Conservation (phyloP, 2,888 invertebrate genomes). For the Didymodactylos carnosus region DNA sequence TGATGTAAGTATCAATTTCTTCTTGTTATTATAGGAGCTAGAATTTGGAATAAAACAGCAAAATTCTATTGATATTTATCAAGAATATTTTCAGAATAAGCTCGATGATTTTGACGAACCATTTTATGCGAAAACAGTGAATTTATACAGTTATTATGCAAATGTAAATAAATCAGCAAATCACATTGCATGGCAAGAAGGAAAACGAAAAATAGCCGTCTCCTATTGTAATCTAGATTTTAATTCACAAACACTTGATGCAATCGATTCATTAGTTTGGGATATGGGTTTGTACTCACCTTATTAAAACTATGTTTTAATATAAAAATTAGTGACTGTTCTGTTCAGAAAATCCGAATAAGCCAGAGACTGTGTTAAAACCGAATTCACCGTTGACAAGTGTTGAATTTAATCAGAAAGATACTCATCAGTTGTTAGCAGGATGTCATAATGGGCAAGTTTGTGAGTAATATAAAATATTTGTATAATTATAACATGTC, state of each 20-base stretch:
- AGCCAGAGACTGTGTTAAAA: conserved; percentile 54
- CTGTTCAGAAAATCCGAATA: conserved; percentile 58
- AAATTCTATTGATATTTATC: conserved; percentile 75
- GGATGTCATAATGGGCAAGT: conserved; percentile 39
- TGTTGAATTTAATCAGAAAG: conserved; percentile 67
- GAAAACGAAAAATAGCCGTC: conserved; percentile 56
- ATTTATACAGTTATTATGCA: conserved; percentile 47
- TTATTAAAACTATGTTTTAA: background rate
- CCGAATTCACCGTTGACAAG: conserved; percentile 57
- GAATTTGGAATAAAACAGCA: conserved; percentile 74
- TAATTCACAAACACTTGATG: conserved; percentile 44
- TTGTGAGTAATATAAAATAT: conserved; percentile 27
- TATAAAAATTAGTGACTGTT: background rate
- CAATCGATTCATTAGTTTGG: conserved; percentile 66
- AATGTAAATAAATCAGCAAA: conserved; percentile 28
- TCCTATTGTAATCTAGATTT: conserved; percentile 65
- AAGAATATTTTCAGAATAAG: conserved; percentile 49
- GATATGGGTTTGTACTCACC: conserved; percentile 60
- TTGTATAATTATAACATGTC: too few relatives aligned
- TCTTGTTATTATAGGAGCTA: conserved; percentile 45
- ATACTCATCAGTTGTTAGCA: conserved; percentile 40
- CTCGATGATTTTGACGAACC: conserved; percentile 42
- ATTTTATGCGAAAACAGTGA: conserved; percentile 46
- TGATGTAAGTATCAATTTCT: conserved; percentile 6
- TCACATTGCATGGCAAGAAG: conserved; percentile 69